Base-by-base conservation (phyloP, 2,113 vertebrate genomes). In the Madoqua kirkii region DNA sequence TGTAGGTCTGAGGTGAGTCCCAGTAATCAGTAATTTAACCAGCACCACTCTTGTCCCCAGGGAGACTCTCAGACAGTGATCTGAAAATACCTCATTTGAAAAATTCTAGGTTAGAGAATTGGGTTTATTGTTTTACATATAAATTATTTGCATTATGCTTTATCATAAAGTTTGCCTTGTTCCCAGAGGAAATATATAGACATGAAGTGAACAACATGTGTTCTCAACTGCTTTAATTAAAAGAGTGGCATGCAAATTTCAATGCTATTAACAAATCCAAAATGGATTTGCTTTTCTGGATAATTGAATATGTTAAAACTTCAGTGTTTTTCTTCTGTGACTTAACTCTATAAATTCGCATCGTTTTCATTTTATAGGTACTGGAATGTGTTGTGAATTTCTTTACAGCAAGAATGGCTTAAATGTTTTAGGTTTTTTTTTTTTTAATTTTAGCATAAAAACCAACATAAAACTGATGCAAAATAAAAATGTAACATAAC, bases 181-280 rank as follows among this genome's bases (percentile, higher is more conserved):
- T 98, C 98, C 98, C 96, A 97, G 48, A 98, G 98, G 98, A 98
- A 98, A 98, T 98, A 97, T 67, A 96, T 87, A 98, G 97, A 96
- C 98, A 98, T 93, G 96, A 98, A 98, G 89, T 96, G 98, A 99
- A 98, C 96, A 98, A 98, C 97, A 97, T 98, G 96, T 76, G 83
- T 98, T 98, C 98, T 98, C 98, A 97, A 98, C 97, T 96, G 96
- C 93, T 98, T 99, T 99, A 99, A 99, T 99, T 99, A 98, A 98
- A 98, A 99, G 97, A 99, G 96, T 96, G 95, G 98, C 98, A 98
- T 98, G 98, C 98, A 98, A 98, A 99, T 99, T 98, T 98, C 97
- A 98, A 50, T 0, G 45, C 76, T 98, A 98, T 98, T 99, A 99
- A 98, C 98, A 98, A 98, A 98, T 98, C 97, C 96, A 99, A 98